Base-by-base conservation (phyloP, 1,140 invertebrate genomes). In the Scaptomyza pallida region DNA sequence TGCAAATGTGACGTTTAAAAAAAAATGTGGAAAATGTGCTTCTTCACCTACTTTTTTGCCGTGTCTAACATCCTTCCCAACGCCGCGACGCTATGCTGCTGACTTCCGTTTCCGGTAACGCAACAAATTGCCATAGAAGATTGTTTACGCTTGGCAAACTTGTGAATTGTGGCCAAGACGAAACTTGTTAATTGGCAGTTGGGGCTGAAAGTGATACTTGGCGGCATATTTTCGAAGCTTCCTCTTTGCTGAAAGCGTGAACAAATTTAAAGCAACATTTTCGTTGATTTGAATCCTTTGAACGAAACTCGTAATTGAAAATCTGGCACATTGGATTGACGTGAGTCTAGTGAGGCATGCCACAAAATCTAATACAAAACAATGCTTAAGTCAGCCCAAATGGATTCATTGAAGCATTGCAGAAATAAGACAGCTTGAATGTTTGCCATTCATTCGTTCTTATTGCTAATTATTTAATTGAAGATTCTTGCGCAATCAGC, bases 101-200 rank as follows among this genome's bases (percentile, higher is more conserved):
- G 12, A 64, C 52, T 74, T 74, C 72, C 72, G 65, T 47, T 59
- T 74, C 67, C 67, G 59, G 19, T 12, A 6, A 30, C 33, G 10
- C 40, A 41, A 12, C 12, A 65, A 62, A 63, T 55, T 48, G 21
- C 23, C 35, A 30, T 40, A 17, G 23, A 63, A 41, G 9, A 23
- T 47, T 62, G 65, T 69, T 62, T 54, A 68, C 64, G 63, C 63
- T 43, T 16, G 15, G 26, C 5, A 45, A 68, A 68, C 63, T 55
- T 57, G 45, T 4, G 37, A 13, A 55, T 50, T 51, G 41, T 33
- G 55, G 55, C 33, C 13, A 16, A 26, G 35, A n/a, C n/a, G n/a
- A 72, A 72, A 61, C 64, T 69, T 69, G 69, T 59, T 72, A 65
- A 71, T 59, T 65, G 64, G 37, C 56, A 60, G 41, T 64, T 64